These are phyloP conservation scores for Miniopterus natalensis DNA, from an alignment of 2,113 vertebrate species.

Conservation along the genomic window DNA sequence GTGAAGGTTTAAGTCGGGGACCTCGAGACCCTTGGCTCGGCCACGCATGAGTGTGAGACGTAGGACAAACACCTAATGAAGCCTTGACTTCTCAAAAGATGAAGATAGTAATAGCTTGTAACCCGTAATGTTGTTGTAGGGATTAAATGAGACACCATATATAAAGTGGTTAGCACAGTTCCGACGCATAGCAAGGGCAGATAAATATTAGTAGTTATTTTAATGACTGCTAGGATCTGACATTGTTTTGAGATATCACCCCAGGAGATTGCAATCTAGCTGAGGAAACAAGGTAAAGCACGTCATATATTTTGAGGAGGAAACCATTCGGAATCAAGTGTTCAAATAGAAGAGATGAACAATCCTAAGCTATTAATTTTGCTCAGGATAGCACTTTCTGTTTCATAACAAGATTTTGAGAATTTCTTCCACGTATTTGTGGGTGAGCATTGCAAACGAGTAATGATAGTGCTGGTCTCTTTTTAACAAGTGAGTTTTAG, in stretches of 20 bases:
- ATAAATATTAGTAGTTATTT: neutral
- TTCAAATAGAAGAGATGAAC: slow-evolving; percentile 31
- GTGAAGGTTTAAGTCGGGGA: neutral
- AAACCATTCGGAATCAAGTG: slow-evolving; percentile 17
- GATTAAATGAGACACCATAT: neutral
- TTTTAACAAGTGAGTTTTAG: neutral
- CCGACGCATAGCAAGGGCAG: neutral
- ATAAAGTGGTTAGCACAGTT: neutral
- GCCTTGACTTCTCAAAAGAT: neutral
- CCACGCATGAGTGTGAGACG: neutral
- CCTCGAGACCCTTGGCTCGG: neutral
- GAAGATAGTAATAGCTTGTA: neutral
- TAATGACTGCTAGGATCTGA: neutral
- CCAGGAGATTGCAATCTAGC: neutral
- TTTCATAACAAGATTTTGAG: slow-evolving; percentile 12
- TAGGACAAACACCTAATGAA: neutral
- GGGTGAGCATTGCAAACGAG: neutral
- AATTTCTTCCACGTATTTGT: neutral
- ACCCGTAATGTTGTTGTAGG: neutral
- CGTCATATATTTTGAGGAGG: slow-evolving; percentile 6
- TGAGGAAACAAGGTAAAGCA: slow-evolving; percentile 54
- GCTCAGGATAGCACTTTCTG: neutral
- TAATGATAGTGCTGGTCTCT: neutral
- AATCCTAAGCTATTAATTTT: slow-evolving; percentile 32
- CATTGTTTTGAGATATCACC: neutral